These are phyloP conservation scores for Sebastes melanostomus DNA, from an alignment of 2,797 vertebrate species.

Conservation along the genomic window DNA sequence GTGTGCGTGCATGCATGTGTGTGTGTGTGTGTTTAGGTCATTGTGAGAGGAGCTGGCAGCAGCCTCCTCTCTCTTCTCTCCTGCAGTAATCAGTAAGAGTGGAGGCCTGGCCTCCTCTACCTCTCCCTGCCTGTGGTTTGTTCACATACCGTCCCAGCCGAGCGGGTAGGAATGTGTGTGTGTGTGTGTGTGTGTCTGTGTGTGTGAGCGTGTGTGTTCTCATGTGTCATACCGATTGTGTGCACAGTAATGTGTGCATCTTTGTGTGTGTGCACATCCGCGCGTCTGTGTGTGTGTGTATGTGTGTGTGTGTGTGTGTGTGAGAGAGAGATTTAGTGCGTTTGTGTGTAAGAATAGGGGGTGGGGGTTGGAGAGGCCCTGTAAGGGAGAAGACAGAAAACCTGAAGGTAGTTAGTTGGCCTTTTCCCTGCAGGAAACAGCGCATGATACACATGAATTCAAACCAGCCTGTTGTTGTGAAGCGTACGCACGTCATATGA, in stretches of 20 bases:
- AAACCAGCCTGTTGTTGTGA: conserved; percentile 25
- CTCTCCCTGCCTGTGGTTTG: conserved; percentile 83
- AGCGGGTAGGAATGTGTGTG: conserved; percentile 72
- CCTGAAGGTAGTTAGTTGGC: conserved; percentile 79
- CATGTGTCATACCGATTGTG: conserved; percentile 45
- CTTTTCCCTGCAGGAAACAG: conserved; percentile 78
- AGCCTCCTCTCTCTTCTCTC: conserved; percentile 68
- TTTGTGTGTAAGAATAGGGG: conserved; percentile 71
- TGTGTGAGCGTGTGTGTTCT: conserved; percentile 17
- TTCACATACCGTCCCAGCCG: conserved; percentile 81
- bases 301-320: not conserved
- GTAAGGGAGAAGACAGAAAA: conserved; percentile 80
- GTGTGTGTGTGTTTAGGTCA: conserved; percentile 8
- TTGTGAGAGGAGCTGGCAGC: conserved; percentile 66
- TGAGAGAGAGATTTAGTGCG: conserved; percentile 47
- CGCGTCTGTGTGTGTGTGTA: conserved; percentile 13
- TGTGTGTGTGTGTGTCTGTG: conserved; percentile 37
- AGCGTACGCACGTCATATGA: conserved; percentile 10
- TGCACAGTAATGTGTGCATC: conserved; percentile 36
- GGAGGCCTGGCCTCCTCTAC: conserved; percentile 74
- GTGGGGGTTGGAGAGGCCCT: conserved; percentile 79
- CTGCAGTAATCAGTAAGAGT: conserved; percentile 81
- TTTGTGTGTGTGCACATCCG: conserved; percentile 18
- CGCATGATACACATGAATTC: conserved; percentile 47
- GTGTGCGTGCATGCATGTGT: not conserved